Conservation (phyloP, 1,140 invertebrate species). For the Lineus longissimus region DNA sequence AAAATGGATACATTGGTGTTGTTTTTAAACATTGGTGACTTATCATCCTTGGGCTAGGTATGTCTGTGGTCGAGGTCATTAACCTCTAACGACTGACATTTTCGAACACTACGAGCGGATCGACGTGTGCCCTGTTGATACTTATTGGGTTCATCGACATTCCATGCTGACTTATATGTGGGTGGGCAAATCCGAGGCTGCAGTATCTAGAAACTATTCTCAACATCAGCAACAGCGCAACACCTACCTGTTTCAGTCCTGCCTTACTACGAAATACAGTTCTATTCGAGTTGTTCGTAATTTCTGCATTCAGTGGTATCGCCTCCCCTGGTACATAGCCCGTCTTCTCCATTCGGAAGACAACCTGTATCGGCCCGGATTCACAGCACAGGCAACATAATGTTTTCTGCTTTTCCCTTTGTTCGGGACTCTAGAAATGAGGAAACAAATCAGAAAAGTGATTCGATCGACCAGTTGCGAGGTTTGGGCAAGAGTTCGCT, state of each 20-base stretch:
- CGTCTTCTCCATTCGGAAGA: conserved; percentile 27
- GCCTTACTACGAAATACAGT: conserved; percentile 31
- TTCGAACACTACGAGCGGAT: too few species aligned
- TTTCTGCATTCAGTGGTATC: conserved; percentile 32
- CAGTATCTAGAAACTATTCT: too few species aligned
- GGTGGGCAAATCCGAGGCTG: too few species aligned
- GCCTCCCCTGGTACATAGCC: conserved; percentile 42
- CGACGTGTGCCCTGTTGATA: too few species aligned
- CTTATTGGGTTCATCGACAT: too few species aligned
- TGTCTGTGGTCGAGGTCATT: too few species aligned
- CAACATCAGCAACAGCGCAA: too few species aligned
- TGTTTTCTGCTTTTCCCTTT: conserved; percentile 25
- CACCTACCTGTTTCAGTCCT: conserved; percentile 35
- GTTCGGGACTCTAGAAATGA: not conserved
- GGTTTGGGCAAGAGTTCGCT: not conserved
- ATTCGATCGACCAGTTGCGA: not conserved
- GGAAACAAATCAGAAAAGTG: not conserved
- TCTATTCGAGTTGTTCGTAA: conserved; percentile 33
- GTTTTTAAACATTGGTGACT: not conserved
- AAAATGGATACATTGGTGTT: not conserved
- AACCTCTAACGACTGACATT: too few species aligned
- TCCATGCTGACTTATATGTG: too few species aligned
- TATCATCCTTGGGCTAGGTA: not conserved
- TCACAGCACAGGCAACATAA: conserved; percentile 42
- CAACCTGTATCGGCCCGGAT: conserved; percentile 34